Percentiles rank a stretch among this genome's conserved stretches.
Evolutionary conservation across 2,797 vertebrate species (phyloP).

Genomic region (Fratercula arctica): DNA sequence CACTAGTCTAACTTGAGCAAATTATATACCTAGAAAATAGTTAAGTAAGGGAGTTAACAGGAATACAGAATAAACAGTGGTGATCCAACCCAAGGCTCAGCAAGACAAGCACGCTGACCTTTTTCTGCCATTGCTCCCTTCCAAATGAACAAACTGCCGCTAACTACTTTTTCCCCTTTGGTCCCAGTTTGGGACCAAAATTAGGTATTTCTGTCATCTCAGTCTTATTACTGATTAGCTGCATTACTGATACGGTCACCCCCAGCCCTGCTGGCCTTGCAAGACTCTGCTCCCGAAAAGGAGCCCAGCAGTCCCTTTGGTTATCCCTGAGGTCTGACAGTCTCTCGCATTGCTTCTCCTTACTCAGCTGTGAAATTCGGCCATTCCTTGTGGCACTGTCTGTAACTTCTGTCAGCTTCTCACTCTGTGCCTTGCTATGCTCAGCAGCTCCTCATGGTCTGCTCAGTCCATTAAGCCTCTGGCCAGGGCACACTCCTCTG

Average conservation of each 20-base stretch:
- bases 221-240: neutral
- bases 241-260: accelerated
- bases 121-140: neutral
- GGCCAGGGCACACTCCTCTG: neutral
- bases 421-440: neutral
- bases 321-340: neutral
- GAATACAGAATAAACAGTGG: neutral
- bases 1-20: neutral
- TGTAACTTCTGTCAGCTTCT: neutral
- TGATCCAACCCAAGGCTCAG: neutral
- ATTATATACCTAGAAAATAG: neutral
- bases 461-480: neutral
- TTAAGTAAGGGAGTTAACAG: neutral
- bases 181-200: neutral
- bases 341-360: neutral
- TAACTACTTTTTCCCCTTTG: neutral
- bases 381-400: neutral
- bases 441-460: neutral
- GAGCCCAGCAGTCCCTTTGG: neutral
- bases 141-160: neutral
- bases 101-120: neutral
- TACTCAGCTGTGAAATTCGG: neutral
- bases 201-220: neutral
- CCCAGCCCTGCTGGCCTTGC: neutral
- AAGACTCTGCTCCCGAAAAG: neutral